Evolutionary conservation across 2,113 vertebrate genomes (phyloP).

Genomic region (Panurus biarmicus): DNA sequence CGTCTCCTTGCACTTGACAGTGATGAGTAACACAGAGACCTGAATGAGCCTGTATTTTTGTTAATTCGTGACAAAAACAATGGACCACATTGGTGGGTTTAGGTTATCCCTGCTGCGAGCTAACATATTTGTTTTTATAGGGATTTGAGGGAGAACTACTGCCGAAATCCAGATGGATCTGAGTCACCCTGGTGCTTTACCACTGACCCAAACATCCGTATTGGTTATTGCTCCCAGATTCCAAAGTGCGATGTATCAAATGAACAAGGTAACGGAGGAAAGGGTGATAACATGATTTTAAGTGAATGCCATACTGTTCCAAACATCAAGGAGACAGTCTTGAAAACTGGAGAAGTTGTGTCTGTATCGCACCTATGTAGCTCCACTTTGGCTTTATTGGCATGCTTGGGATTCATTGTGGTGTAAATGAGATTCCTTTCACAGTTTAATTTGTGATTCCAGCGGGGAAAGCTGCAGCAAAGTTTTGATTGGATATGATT

Average conservation of each 20-base stretch:
- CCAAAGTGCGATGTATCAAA: conserved; percentile 79
- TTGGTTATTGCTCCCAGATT: conserved; percentile 90
- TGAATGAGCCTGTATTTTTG: neutral
- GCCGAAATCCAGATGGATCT: conserved; percentile 94
- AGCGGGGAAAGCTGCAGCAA: neutral
- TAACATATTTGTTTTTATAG: conserved; percentile 71
- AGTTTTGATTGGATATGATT: neutral
- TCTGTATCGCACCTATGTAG: neutral
- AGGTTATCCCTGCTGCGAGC: neutral
- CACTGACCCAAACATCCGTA: conserved; percentile 85
- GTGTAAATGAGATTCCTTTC: neutral
- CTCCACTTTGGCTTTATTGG: neutral
- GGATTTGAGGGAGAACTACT: conserved; percentile 94
- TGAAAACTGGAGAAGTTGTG: neutral
- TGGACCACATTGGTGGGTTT: neutral
- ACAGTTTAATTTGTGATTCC: neutral
- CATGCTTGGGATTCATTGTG: neutral
- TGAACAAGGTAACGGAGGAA: conserved; percentile 70
- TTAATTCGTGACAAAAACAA: neutral
- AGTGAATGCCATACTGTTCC: neutral
- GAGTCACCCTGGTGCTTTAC: conserved; percentile 98
- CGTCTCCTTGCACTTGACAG: neutral
- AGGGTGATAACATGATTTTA: neutral
- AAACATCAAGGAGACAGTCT: neutral
- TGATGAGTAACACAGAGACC: neutral